A percentile compares a stretch with the other conserved stretches of the same genome.
phyloP scores from a whole-genome alignment of 2,888 invertebrate species.

The Phortica okadai region DNA sequence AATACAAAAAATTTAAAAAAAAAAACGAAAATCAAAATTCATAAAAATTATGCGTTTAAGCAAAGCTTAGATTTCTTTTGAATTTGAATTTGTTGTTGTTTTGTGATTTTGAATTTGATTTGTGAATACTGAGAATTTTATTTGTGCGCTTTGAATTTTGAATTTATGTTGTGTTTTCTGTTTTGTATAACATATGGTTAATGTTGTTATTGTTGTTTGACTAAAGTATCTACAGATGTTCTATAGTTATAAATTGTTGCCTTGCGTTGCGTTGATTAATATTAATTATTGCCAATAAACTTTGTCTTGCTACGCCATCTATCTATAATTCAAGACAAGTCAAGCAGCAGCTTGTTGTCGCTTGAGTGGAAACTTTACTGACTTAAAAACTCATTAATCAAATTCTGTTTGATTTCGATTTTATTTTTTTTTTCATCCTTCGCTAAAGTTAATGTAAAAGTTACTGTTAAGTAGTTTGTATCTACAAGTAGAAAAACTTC shows the following conservation, averaged over 20 bases:
- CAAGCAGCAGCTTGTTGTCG: background rate
- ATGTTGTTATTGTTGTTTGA: background rate
- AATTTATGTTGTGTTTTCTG: background rate
- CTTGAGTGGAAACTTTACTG: background rate
- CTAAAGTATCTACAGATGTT: background rate
- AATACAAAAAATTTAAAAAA: background rate
- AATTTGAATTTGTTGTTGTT: slow-evolving; percentile 46
- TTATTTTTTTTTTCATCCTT: background rate
- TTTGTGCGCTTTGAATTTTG: slow-evolving; percentile 26
- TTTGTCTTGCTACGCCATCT: background rate
- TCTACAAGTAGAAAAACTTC: background rate
- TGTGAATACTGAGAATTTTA: slow-evolving; percentile 54
- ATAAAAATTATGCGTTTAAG: background rate
- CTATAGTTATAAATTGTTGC: slow-evolving; percentile 10
- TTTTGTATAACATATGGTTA: background rate
- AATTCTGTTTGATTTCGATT: background rate
- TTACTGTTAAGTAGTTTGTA: background rate
- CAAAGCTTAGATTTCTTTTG: slow-evolving; percentile 52
- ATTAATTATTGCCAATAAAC: slow-evolving; percentile 26
- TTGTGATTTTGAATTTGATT: slow-evolving; percentile 43
- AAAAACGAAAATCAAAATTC: background rate
- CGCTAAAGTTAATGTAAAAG: background rate
- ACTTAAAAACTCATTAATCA: slow-evolving; percentile 31
- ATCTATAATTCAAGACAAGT: background rate
- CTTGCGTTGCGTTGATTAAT: slow-evolving; percentile 11